Percentiles rank a stretch among this genome's conserved stretches.
phyloP scores from a whole-genome alignment of 2,888 invertebrate species.

The Amblyjoppa proteus region DNA sequence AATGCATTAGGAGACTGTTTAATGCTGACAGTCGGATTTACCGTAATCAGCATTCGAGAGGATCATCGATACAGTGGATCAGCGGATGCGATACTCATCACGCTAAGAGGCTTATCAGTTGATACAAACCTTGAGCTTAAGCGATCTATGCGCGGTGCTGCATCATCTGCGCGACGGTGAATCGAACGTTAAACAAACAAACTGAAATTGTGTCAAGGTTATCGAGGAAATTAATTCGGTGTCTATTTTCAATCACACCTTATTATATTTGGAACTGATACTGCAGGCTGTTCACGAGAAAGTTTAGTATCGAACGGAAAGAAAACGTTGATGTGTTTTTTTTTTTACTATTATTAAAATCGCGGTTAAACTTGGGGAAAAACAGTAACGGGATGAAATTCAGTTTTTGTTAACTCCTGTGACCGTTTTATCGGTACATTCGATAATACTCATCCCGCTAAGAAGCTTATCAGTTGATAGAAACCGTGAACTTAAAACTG shows the following conservation, averaged over 20 bases:
- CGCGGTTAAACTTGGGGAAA: too few species aligned
- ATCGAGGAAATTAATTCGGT: too few species aligned
- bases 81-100: not conserved
- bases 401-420: not conserved
- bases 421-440: not conserved
- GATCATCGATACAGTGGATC: slow-evolving; percentile 3
- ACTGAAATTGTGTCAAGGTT: not conserved
- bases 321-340: too few species aligned
- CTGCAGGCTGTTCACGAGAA: not conserved
- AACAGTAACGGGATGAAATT: too few species aligned
- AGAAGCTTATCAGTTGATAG: slow-evolving; percentile 17
- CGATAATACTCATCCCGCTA: not conserved
- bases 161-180: not conserved
- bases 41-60: slow-evolving; percentile 48
- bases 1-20: slow-evolving; percentile 4
- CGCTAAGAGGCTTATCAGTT: slow-evolving; percentile 20
- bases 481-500: not conserved
- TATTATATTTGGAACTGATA: too few species aligned
- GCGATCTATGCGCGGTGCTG: not conserved
- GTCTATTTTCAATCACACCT: too few species aligned
- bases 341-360: too few species aligned
- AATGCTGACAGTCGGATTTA: slow-evolving; percentile 29
- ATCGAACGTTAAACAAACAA: not conserved
- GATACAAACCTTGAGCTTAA: not conserved
- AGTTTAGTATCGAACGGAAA: not conserved